Base-by-base conservation (phyloP, 2,113 vertebrate species). In the Tetrax tetrax region DNA sequence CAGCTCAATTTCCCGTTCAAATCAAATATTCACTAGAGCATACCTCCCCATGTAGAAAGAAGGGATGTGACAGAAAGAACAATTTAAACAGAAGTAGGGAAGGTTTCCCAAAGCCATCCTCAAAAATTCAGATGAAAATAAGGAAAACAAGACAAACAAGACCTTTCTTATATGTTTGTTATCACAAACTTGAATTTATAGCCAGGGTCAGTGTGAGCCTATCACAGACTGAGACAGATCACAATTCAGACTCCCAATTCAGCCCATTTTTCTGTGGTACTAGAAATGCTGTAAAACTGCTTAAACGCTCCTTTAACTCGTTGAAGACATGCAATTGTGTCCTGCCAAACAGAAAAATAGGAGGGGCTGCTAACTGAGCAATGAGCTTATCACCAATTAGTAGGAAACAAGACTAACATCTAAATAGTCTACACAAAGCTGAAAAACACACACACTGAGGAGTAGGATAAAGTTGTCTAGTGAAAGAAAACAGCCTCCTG, bases 1-100 rank as follows among this genome's bases (percentile, higher is more conserved):
- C 93, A 96, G 93, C 59, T 95, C 78, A 74, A 95, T 95, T 96
- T 96, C 85, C 86, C 90, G 63, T 94, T 77, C 79, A 38, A 31
- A 92, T 90, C 85, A 90, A 89, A 60, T 56, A 88, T 35, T 92
- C 80, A 72, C 76, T 61, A 56, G 19, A 89, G 29, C 68, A 9
- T 43, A 60, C 16, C 59, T 83, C n/a, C 38, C 17, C 16, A 11
- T 10, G 37, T 37, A 78, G 47, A 95, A 90, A 61, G 79, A 81
- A 90, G 43, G 54, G 33, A 82, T 72, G 65, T 84, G 83, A 84
- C 80, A 82, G 45, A 83, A 77, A 91, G 47, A 92, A 90, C 10
- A 45, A 92, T 84, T 76, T 57, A 28, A 48, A 75, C 27, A 4
- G 2, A 84, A 87, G 83, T 50, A 72, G 22, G 41, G 18, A 94